Conservation (phyloP, 1,140 invertebrate genomes). For the Coptotermes formosanus region DNA sequence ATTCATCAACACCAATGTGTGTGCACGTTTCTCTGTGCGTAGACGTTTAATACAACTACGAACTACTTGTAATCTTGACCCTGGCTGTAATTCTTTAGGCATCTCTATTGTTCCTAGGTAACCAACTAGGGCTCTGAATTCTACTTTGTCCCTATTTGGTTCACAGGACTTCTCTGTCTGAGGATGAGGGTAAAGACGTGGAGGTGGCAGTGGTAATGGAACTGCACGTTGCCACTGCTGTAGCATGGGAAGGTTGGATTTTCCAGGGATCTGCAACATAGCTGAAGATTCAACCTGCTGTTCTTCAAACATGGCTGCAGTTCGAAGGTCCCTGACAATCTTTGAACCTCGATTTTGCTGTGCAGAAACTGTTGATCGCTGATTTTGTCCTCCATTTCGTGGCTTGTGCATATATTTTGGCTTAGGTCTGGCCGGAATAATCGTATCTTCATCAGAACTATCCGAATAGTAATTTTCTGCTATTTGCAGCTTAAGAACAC, state of each 20-base stretch:
- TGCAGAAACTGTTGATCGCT: constrained; percentile 36
- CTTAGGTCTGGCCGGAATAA: constrained; percentile 54
- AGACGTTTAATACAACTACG: constrained; percentile 84
- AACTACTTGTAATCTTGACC: constrained; percentile 67
- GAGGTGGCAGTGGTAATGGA: constrained; percentile 49
- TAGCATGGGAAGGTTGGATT: constrained; percentile 39
- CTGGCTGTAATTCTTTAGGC: constrained; percentile 78
- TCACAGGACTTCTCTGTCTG: constrained; percentile 40
- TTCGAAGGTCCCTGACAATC: constrained; percentile 56
- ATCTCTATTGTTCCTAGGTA: constrained; percentile 95
- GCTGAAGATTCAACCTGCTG: constrained; percentile 28
- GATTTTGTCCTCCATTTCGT: constrained; percentile 41
- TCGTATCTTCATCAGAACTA: constrained; percentile 74
- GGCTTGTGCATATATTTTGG: constrained; percentile 64
- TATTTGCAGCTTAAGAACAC: constrained; percentile 75
- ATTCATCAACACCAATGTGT: constrained; percentile 82
- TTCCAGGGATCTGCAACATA: constrained; percentile 5
- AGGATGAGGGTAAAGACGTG: constrained; percentile 41
- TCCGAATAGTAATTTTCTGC: constrained; percentile 87
- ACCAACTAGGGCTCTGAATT: constrained; percentile 84
- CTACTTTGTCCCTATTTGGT: constrained; percentile 57
- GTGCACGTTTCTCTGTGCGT: constrained; percentile 83
- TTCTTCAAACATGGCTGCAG: constrained; percentile 53
- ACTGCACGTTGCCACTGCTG: constrained; percentile 49
- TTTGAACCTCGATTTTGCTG: constrained; percentile 53